These are phyloP conservation scores for Acrossocheilus fasciatus DNA, from an alignment of 2,797 vertebrate species.

Conservation along the genomic window DNA sequence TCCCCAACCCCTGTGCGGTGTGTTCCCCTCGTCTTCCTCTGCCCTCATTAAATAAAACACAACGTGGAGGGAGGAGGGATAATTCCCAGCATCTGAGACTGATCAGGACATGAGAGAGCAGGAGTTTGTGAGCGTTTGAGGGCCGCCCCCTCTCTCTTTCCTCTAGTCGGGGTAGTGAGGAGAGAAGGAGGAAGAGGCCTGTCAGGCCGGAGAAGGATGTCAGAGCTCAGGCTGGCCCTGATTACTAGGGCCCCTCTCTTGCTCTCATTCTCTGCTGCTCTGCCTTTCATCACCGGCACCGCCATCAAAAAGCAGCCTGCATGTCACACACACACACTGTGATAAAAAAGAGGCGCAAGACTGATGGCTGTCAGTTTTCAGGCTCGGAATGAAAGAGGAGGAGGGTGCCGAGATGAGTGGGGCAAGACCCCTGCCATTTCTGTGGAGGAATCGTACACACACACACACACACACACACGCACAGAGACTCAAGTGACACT, in stretches of 20 bases:
- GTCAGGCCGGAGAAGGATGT: slow-evolving; percentile 97
- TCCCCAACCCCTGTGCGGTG: slow-evolving; percentile 16
- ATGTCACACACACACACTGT: slow-evolving; percentile 70
- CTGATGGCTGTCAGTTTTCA: slow-evolving; percentile 88
- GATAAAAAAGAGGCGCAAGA: slow-evolving; percentile 77
- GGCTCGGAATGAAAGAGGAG: slow-evolving; percentile 64
- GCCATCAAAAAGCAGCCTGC: slow-evolving; percentile 82
- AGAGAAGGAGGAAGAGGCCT: slow-evolving; percentile 92
- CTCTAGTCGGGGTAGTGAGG: slow-evolving; percentile 74
- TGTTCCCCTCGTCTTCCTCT: slow-evolving; percentile 54
- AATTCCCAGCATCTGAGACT: slow-evolving; percentile 92
- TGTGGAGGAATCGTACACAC: slow-evolving; percentile 32
- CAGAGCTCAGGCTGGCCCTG: slow-evolving; percentile 91
- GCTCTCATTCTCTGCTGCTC: slow-evolving; percentile 76
- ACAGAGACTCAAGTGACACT: slow-evolving; percentile 81
- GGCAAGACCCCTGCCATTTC: slow-evolving; percentile 69
- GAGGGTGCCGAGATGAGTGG: slow-evolving; percentile 64
- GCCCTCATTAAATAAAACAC: slow-evolving; percentile 67
- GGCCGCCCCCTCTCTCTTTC: slow-evolving; percentile 41
- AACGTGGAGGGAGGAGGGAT: slow-evolving; percentile 69
- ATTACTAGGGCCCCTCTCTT: slow-evolving; percentile 87
- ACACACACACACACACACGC: slow-evolving; percentile 55
- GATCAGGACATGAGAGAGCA: slow-evolving; percentile 87
- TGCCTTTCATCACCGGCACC: slow-evolving; percentile 90
- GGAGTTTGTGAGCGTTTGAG: slow-evolving; percentile 48